These are phyloP conservation scores for Lagodon rhomboides DNA, from an alignment of 2,797 vertebrate species.

Conservation along the genomic window DNA sequence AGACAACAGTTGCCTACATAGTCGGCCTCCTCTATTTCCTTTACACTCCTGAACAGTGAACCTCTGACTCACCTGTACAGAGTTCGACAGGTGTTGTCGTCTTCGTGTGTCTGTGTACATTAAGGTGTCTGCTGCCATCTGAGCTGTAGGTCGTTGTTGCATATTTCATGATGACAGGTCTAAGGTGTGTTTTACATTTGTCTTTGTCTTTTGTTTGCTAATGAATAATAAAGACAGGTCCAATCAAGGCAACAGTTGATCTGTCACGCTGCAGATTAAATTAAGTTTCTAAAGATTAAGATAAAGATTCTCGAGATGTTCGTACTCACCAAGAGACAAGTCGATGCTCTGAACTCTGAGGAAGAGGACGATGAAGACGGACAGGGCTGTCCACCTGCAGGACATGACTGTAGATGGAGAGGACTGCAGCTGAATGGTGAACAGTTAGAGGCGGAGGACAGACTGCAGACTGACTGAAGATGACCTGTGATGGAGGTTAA, in stretches of 20 bases:
- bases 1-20: not conserved
- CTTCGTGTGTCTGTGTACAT: conserved; percentile 11
- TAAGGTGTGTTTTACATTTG: conserved; percentile 43
- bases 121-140: conserved; percentile 38
- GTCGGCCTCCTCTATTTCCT: too few relatives aligned
- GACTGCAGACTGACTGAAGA: not conserved
- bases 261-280: not conserved
- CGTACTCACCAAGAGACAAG: conserved; percentile 57
- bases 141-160: conserved; percentile 41
- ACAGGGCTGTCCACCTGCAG: not conserved
- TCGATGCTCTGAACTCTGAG: conserved; percentile 3
- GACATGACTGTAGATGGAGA: conserved; percentile 45
- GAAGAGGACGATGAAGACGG: conserved; percentile 24
- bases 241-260: not conserved
- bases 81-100: conserved; percentile 28
- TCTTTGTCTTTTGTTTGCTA: conserved; percentile 10
- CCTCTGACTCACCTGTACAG: not conserved
- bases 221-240: not conserved
- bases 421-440: too few relatives aligned
- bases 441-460: not conserved
- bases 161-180: conserved; percentile 61
- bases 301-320: not conserved
- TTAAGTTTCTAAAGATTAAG: not conserved
- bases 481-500: not conserved
- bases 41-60: not conserved